A percentile compares a stretch with the other conserved stretches of the same genome.
phyloP scores from a whole-genome alignment of 35 echinoderm and acorn worm species.

The Lytechinus pictus region DNA sequence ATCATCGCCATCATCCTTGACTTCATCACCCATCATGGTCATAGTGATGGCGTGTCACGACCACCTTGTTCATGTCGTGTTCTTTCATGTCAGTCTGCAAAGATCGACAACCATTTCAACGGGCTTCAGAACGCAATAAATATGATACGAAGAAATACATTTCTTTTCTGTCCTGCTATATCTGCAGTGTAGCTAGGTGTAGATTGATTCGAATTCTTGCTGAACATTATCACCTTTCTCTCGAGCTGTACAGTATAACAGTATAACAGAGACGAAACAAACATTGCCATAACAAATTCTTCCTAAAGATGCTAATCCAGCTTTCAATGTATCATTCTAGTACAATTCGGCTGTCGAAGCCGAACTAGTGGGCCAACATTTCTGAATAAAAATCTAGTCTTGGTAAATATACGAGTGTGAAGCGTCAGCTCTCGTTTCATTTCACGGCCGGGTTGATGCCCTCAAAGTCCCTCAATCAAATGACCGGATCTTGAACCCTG shows the following conservation, averaged over 20 bases:
- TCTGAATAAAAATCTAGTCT: background rate
- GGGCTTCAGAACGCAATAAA: background rate
- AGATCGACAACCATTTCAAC: background rate
- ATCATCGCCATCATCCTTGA: background rate
- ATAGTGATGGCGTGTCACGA: background rate
- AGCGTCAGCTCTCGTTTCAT: background rate
- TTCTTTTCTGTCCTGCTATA: background rate
- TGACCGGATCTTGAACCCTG: background rate
- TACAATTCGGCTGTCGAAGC: too few species aligned
- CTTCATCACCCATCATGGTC: background rate
- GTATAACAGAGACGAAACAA: background rate
- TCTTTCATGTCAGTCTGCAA: background rate
- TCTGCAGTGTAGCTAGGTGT: background rate
- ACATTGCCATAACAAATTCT: background rate
- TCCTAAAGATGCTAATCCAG: too few species aligned
- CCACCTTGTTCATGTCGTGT: background rate
- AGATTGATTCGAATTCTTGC: background rate
- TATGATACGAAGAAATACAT: background rate
- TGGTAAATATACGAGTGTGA: background rate
- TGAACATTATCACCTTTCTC: background rate
- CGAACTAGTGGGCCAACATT: background rate
- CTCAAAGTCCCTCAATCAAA: constrained; percentile 1
- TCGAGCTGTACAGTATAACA: background rate
- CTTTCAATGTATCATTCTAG: too few species aligned
- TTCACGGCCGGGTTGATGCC: background rate